These are phyloP conservation scores for Hormaphis cornu DNA, from an alignment of 1,140 invertebrate species.

Conservation along the genomic window DNA sequence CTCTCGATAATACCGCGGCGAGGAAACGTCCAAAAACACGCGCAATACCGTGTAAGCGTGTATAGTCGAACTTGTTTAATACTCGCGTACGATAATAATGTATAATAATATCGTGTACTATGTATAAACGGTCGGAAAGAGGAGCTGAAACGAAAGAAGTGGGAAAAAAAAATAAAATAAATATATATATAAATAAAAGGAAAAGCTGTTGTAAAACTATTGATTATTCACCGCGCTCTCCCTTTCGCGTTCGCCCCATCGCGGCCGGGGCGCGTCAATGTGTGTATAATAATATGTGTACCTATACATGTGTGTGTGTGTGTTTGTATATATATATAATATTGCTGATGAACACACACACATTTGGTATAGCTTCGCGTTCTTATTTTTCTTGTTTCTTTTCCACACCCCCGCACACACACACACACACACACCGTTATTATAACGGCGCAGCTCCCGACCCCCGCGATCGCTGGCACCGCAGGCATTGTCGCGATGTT, in stretches of 20 bases:
- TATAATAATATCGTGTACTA: too few relatives aligned
- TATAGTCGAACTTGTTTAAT: too few relatives aligned
- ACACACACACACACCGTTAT: background rate
- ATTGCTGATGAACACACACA: conserved; percentile 28
- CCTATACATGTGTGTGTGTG: background rate
- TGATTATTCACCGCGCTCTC: conserved; percentile 24
- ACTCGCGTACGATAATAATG: background rate
- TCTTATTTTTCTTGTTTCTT: conserved; percentile 14
- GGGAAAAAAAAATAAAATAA: background rate
- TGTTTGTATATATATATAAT: background rate
- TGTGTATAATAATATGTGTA: background rate
- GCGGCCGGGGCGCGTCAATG: background rate
- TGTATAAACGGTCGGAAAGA: conserved; percentile 15
- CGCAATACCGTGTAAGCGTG: too few relatives aligned
- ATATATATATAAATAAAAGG: conserved; percentile 37
- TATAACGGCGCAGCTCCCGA: too few relatives aligned
- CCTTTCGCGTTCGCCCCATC: background rate
- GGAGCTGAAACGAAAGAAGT: background rate
- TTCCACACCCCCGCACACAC: background rate
- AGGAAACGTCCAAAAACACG: too few relatives aligned
- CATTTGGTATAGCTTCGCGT: conserved; percentile 2
- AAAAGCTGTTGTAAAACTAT: conserved; percentile 41
- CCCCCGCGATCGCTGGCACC: too few relatives aligned
- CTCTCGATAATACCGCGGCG: too few relatives aligned
- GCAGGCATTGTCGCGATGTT: conserved; percentile 16